A percentile compares a stretch with the other conserved stretches of the same genome.
Conservation (phyloP, 2,888 invertebrate genomes). For the Acutogordius australiensis region DNA sequence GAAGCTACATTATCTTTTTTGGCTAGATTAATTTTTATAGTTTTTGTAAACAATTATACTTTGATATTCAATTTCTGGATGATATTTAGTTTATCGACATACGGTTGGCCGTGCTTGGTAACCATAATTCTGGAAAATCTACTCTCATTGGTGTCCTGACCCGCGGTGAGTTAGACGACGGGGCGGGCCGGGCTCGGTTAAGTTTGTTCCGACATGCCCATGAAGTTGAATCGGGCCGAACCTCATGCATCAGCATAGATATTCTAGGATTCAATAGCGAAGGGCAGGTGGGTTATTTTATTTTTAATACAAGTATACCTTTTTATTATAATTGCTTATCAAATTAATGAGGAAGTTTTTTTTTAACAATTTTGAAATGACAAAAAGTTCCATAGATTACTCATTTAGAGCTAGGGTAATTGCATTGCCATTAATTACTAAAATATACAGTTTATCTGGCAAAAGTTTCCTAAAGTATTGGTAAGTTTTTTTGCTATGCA, state of each 20-base stretch:
- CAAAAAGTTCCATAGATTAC: too few species aligned
- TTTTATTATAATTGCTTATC: background rate
- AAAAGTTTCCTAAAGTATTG: too few species aligned
- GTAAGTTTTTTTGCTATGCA: too few species aligned
- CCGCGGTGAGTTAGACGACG: constrained; percentile 79
- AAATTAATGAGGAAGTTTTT: too few species aligned
- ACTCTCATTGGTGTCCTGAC: constrained; percentile 77
- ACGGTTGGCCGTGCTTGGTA: constrained; percentile 65
- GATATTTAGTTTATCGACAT: constrained; percentile 37
- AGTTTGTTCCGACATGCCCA: constrained; percentile 74
- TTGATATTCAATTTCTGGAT: too few species aligned
- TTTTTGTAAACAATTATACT: too few species aligned
- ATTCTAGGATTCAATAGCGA: background rate
- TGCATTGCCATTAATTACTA: too few species aligned
- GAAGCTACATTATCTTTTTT: too few species aligned
- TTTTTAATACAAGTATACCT: background rate
- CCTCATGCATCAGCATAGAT: constrained; percentile 75
- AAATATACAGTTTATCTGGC: too few species aligned
- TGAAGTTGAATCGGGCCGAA: constrained; percentile 69
- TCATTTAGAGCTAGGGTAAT: too few species aligned
- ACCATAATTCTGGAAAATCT: constrained; percentile 84
- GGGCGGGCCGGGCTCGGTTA: constrained; percentile 61
- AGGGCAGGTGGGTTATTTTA: background rate
- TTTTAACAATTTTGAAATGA: too few species aligned
- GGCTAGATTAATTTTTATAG: too few species aligned